These are phyloP conservation scores for Rhopilema esculentum DNA, from an alignment of 30 jellyfish, hydroid and myxozoan species.

Conservation along the genomic window DNA sequence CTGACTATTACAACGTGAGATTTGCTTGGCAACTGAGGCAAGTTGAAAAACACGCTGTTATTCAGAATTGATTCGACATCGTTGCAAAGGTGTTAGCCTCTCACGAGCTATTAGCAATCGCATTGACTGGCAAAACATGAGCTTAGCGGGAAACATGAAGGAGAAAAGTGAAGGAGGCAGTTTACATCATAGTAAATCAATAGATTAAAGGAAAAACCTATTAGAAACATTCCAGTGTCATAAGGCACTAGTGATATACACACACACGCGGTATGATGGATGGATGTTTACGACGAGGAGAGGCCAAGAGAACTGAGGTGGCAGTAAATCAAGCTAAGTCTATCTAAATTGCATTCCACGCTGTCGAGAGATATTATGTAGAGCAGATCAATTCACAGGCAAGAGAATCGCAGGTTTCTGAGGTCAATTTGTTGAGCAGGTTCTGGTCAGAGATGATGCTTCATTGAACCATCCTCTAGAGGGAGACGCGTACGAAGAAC, in stretches of 20 bases:
- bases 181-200: neutral
- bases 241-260: constrained; percentile 47
- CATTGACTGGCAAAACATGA: constrained; percentile 35
- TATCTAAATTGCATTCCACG: no score
- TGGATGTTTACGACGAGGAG: constrained; percentile 25
- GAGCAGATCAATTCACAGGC: constrained; percentile 16
- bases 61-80: constrained; percentile 8
- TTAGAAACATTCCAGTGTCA: constrained; percentile 42
- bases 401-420: neutral
- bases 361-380: constrained; percentile 10
- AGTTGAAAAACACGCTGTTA: neutral
- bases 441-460: constrained; percentile 26
- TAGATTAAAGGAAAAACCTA: constrained; percentile 16
- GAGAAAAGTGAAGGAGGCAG: constrained; percentile 22
- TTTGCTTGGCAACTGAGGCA: neutral
- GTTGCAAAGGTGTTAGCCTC: constrained; percentile 12
- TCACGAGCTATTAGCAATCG: constrained; percentile 29
- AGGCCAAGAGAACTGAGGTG: no score
- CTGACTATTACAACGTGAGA: neutral
- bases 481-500: constrained; percentile 56
- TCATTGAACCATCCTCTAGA: constrained; percentile 5
- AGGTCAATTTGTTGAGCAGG: neutral
- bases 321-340: no score
- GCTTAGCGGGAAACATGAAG: constrained; percentile 45
- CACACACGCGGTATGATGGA: constrained; percentile 10